These are phyloP conservation scores for Phyllostomus hastatus DNA, from an alignment of 2,113 vertebrate genomes.

Conservation along the genomic window DNA sequence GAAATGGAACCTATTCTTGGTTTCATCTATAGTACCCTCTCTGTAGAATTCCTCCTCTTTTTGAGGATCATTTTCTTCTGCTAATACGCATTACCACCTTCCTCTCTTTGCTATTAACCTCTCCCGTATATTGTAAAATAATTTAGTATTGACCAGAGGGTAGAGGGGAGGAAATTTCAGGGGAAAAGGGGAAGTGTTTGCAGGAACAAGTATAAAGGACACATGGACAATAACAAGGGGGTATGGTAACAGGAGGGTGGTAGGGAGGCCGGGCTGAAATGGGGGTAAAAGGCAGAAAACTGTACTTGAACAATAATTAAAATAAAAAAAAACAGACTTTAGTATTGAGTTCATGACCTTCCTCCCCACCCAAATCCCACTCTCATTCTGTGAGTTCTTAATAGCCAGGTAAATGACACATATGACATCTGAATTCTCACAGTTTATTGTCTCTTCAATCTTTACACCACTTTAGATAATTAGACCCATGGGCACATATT, in stretches of 20 bases:
- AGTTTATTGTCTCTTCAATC: neutral
- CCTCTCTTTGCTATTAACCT: neutral
- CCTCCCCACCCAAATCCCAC: neutral
- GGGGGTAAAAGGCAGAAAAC: no score
- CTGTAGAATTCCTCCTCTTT: neutral
- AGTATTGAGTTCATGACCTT: neutral
- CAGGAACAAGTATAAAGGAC: no score
- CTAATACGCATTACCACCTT: neutral
- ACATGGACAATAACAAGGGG: no score
- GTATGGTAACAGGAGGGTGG: no score
- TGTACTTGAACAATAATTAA: no score
- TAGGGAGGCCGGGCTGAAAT: no score
- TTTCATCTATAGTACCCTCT: neutral
- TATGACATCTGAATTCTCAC: neutral
- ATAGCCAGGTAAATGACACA: neutral
- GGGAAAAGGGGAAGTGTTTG: no score
- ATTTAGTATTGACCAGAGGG: neutral
- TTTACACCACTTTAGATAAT: neutral
- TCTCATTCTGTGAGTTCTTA: neutral
- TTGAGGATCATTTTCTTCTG: neutral
- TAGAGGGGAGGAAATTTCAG: no score
- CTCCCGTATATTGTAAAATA: neutral
- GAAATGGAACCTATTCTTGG: neutral
- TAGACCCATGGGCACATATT: neutral
- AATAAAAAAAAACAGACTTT: neutral